These are phyloP conservation scores for Sinodicranocentrus sp. DNA, from an alignment of 2,888 invertebrate genomes.

Conservation along the genomic window DNA sequence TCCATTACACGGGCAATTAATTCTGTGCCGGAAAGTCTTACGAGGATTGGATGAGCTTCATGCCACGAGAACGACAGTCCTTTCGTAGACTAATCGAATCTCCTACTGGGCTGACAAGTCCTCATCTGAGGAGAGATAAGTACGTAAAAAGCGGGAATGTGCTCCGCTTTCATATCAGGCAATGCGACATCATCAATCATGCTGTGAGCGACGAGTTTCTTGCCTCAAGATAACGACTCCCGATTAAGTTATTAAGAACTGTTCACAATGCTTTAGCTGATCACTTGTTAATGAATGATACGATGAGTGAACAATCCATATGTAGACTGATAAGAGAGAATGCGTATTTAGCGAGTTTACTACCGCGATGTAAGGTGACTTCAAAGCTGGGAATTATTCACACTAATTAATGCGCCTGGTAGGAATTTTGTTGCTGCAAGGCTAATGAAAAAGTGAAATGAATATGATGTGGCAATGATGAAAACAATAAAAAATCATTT, in stretches of 20 bases:
- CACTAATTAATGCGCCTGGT: too few relatives aligned
- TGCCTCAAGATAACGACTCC: constrained; percentile 31
- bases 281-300: constrained; percentile 20
- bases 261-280: background rate
- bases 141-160: background rate
- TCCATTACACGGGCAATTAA: constrained; percentile 26
- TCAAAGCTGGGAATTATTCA: too few relatives aligned
- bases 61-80: background rate
- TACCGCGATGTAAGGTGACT: too few relatives aligned
- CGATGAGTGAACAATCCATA: too few relatives aligned
- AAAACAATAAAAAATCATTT: background rate
- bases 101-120: background rate
- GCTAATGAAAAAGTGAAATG: constrained; percentile 4
- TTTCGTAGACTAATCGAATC: background rate
- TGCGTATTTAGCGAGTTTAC: too few relatives aligned
- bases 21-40: constrained; percentile 10
- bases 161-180: background rate
- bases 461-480: background rate
- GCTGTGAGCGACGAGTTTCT: constrained; percentile 21
- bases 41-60: background rate
- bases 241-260: constrained; percentile 39
- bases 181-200: constrained; percentile 43
- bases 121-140: background rate
- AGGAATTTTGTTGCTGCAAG: too few relatives aligned
- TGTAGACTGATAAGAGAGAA: background rate